These are phyloP conservation scores for Platerodrilus igneus DNA, from an alignment of 2,888 invertebrate genomes.

Conservation along the genomic window DNA sequence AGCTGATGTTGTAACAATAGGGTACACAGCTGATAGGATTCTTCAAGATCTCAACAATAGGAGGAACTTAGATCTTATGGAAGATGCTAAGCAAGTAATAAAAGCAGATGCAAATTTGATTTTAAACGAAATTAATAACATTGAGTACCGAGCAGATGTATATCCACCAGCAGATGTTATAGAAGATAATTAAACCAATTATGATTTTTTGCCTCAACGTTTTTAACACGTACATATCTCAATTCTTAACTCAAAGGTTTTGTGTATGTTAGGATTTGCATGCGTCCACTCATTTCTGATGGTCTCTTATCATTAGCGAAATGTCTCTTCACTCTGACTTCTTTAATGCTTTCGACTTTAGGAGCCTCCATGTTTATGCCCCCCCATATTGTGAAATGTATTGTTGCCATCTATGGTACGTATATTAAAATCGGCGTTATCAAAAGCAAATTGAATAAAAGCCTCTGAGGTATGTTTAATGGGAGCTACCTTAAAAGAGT, in stretches of 20 bases:
- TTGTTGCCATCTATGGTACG: conserved; percentile 7
- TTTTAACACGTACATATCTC: conserved; percentile 3
- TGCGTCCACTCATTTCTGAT: conserved; percentile 9
- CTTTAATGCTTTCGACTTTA: conserved; percentile 5
- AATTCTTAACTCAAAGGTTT: conserved; percentile 2
- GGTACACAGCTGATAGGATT: too few species aligned
- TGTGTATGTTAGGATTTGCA: conserved; percentile 3
- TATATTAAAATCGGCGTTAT: conserved; percentile 6
- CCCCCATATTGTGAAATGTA: conserved; percentile 7
- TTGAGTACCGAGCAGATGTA: too few species aligned
- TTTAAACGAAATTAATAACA: too few species aligned
- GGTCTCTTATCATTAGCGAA: conserved; percentile 1
- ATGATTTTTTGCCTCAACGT: conserved; percentile 2
- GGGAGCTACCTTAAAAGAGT: conserved; percentile 4
- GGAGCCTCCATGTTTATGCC: conserved; percentile 7
- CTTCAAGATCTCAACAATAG: too few species aligned
- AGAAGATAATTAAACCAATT: too few species aligned
- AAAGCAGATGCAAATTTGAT: too few species aligned
- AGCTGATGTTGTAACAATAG: too few species aligned
- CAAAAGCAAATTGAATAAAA: conserved; percentile 6
- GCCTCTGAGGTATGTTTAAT: conserved; percentile 2
- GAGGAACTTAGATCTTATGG: too few species aligned
- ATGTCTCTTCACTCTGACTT: conserved; percentile 6
- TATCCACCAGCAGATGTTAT: too few species aligned
- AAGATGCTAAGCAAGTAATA: too few species aligned